Conservation (phyloP, 2,113 vertebrate species). For the Eclectus roratus region DNA sequence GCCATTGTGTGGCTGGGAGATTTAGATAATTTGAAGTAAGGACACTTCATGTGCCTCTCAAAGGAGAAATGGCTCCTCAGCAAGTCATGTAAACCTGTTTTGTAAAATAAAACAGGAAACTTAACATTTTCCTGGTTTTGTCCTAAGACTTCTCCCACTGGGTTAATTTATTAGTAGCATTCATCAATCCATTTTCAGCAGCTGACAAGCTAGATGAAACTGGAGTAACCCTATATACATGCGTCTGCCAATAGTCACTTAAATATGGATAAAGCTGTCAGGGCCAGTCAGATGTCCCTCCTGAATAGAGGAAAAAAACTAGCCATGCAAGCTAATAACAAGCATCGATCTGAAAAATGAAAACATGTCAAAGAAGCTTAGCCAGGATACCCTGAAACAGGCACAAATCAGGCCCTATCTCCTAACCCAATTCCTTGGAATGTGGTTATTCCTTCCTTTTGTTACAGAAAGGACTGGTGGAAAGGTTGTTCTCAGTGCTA, state of each 20-base stretch:
- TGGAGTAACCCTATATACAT: background rate
- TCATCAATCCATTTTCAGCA: background rate
- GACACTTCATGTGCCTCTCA: background rate
- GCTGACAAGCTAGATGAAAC: background rate
- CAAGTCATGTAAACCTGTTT: background rate
- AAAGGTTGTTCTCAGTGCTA: background rate
- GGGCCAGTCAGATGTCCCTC: background rate
- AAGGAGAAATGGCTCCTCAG: background rate
- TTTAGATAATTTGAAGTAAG: background rate
- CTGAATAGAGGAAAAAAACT: background rate
- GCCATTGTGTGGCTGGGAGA: background rate
- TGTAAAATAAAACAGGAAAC: background rate
- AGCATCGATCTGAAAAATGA: slow-evolving; percentile 42
- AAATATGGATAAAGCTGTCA: slow-evolving; percentile 12
- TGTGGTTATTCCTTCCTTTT: background rate
- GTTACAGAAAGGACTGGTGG: background rate
- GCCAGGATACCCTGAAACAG: background rate
- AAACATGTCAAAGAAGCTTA: background rate
- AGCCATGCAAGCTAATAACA: background rate
- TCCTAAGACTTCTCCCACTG: background rate
- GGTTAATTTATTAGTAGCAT: background rate
- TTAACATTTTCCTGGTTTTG: background rate
- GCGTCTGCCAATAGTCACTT: background rate
- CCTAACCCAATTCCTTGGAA: background rate
- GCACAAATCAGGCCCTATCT: background rate